These are phyloP conservation scores for Euclidia mi DNA, from an alignment of 2,888 invertebrate genomes.

Conservation along the genomic window DNA sequence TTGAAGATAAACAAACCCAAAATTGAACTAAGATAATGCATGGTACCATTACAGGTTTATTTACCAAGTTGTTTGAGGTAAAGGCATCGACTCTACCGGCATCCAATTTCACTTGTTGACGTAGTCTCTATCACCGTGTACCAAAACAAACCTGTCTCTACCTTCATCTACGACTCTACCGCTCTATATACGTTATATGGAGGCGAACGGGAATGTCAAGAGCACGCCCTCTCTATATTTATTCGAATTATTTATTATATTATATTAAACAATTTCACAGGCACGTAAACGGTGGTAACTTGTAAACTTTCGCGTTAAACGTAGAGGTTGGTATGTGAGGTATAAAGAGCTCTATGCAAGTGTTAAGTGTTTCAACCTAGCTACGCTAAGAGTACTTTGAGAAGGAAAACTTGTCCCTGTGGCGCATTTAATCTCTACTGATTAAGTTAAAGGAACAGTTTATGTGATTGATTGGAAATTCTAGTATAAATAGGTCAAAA, in stretches of 20 bases:
- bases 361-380: no score
- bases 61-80: neutral
- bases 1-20: no score
- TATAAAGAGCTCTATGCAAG: no score
- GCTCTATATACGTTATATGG: neutral
- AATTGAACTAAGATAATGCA: neutral
- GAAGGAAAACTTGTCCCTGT: no score
- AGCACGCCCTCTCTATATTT: neutral
- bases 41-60: neutral
- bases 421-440: no score
- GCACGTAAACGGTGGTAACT: neutral
- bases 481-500: no score
- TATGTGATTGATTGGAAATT: no score
- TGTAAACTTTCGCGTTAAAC: no score
- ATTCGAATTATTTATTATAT: conserved; percentile 4
- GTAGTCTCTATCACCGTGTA: neutral
- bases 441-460: no score
- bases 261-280: conserved; percentile 3
- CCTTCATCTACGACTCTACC: neutral
- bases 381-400: no score
- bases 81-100: neutral
- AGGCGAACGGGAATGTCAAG: no score
- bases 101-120: conserved; percentile 9
- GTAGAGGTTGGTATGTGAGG: no score
- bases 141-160: conserved; percentile 3